Base-by-base conservation (phyloP, 2,888 invertebrate species). In the Heliconius cydno region DNA sequence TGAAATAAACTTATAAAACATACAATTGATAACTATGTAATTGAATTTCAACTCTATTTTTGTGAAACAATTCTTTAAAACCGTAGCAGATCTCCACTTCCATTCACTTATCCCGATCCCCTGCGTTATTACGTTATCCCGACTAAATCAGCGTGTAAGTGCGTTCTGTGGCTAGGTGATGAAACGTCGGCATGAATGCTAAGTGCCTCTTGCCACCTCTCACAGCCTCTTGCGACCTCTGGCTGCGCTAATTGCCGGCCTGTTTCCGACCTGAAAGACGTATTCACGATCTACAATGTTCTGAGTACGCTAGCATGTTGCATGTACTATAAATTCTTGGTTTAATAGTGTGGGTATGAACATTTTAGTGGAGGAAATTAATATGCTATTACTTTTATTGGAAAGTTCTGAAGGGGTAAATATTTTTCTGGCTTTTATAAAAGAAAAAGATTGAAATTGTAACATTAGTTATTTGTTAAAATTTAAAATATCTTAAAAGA, bases 141-240 rank as follows among this genome's bases (percentile, higher is more conserved):
- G 83, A 86, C 84, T 82, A 78, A 82, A 79, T 81, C 82, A 81
- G 71, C 22, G 81, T 70, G 79, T 83, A 82, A 83, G 82, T 78
- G 83, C 80, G 86, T 84, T 86, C 84, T 84, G 85, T 73, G 82
- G 82, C 81, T 74, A 78, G 81, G 78, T 82, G 82, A 82, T 82
- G 82, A 81, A 82, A 82, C 81, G 76, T 71, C 86, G 86, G 85
- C 85, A 84, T 84, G 87, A 90, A 88, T 84, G 86, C 86, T 86
- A 90, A 92, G 90, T 92, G 92, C 86, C 90, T 86, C 92, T 92
- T 86, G 88, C 83, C 85, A 90, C 87, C 90, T 86, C 91, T 91
- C 86, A 88, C 83, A 85, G 89, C 86, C 90, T 86, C 92, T 92
- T 86, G 88, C 83, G 84, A 90, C 87, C 90, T 86, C 91, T 92